phyloP scores from a whole-genome alignment of 2,113 vertebrate species.

The Fukomys damarensis region DNA sequence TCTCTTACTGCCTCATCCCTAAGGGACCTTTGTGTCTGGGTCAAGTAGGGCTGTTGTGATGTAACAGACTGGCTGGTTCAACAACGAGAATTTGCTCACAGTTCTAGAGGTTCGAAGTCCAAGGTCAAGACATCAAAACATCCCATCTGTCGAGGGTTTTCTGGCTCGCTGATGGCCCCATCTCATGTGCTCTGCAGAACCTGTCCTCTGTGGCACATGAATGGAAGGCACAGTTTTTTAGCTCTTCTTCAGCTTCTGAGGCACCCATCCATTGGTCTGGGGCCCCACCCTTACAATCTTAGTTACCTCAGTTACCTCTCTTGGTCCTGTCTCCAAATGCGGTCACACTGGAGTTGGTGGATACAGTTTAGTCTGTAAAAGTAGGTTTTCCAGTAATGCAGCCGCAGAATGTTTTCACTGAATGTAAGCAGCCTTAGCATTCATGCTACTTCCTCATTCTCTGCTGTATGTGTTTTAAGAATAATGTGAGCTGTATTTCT shows the following conservation, averaged over 20 bases:
- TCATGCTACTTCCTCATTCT: not conserved
- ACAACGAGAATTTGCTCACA: not conserved
- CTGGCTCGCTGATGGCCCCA: not conserved
- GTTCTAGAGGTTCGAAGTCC: not conserved
- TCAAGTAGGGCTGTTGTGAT: not conserved
- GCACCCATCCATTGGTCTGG: not conserved
- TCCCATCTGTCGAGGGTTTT: not conserved
- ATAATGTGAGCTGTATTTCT: not conserved
- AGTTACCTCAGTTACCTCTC: not conserved
- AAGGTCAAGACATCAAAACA: not conserved
- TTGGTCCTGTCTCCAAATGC: not conserved
- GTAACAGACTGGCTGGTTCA: not conserved
- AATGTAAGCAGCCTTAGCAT: not conserved
- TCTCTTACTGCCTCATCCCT: not conserved
- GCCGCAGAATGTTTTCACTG: not conserved
- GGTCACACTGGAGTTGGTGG: not conserved
- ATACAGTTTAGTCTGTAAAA: not conserved
- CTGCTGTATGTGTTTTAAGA: not conserved
- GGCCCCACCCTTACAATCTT: not conserved
- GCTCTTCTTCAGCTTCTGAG: not conserved
- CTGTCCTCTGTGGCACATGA: not conserved
- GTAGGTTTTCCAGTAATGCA: not conserved
- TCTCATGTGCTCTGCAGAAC: not conserved
- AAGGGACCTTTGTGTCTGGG: not conserved
- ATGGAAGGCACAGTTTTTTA: not conserved